phyloP scores from a whole-genome alignment of 1,140 invertebrate genomes.

The Cyrtorhinus lividipennis region DNA sequence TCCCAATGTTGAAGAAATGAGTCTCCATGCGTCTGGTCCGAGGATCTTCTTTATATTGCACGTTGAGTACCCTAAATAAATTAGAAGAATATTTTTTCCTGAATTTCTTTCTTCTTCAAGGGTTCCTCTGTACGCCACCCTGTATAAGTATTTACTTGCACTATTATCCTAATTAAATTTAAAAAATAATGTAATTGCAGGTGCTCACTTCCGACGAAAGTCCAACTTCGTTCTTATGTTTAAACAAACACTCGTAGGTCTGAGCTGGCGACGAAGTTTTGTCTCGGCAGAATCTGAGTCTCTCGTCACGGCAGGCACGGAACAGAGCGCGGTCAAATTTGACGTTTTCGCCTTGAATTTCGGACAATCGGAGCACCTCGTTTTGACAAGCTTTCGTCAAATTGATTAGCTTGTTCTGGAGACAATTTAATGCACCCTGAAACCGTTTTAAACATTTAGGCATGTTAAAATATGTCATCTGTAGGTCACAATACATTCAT shows the following conservation, averaged over 20 bases:
- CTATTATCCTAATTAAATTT: too few species aligned
- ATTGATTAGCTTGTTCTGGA: constrained; percentile 48
- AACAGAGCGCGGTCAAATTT: constrained; percentile 63
- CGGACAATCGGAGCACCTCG: constrained; percentile 68
- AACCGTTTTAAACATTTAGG: not conserved
- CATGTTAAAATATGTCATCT: not conserved
- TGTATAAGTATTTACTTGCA: too few species aligned
- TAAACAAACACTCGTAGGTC: constrained; percentile 84
- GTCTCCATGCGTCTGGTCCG: too few species aligned
- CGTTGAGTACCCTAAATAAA: too few species aligned
- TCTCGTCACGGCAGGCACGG: constrained; percentile 67
- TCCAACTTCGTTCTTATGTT: constrained; percentile 39
- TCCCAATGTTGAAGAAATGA: too few species aligned
- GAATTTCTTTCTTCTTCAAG: too few species aligned
- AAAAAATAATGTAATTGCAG: too few species aligned
- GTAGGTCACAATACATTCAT: not conserved
- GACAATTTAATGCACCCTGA: constrained; percentile 53
- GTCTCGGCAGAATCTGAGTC: constrained; percentile 51
- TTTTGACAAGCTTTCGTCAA: constrained; percentile 50
- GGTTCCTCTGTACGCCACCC: too few species aligned
- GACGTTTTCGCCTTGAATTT: constrained; percentile 82
- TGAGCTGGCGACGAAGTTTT: constrained; percentile 54
- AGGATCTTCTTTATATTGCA: too few species aligned
- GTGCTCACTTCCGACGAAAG: constrained; percentile 6
- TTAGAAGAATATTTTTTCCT: too few species aligned